Base-by-base conservation (phyloP, 2,888 invertebrate species). In the Oscheius sp. region DNA sequence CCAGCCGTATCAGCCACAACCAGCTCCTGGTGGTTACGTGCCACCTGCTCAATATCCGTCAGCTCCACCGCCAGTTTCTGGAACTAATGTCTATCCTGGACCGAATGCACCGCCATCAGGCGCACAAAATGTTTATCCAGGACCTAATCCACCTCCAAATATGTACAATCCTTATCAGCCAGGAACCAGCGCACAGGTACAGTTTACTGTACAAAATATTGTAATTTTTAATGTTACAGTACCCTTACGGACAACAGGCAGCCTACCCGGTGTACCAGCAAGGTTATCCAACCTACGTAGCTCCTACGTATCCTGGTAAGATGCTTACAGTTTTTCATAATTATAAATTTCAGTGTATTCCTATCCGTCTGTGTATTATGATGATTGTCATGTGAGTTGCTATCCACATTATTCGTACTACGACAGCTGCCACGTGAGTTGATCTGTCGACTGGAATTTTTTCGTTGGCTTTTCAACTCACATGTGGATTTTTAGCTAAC, bases 361-460 rank as follows among this genome's bases (percentile, higher is more conserved):
- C 16, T 69, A 69, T 18, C 56, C 69, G 21, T 53, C 68, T n/a
- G n/a, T n/a, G 16, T 13, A 29, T 43, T 55, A 56, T 41, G 35
- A 69, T 23, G 69, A 69, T 43, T 35, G 43, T 45, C 43, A 69
- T 23, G 69, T 69, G 69, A 69, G 69, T 69, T 35, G 35, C 35
- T 35, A 35, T 35, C 35, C 35, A 3, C 49, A 68, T 25, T 69
- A 41, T 53, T 43, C 18, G 18, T 56, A 69, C 45, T 69, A 43
- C 52, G 66, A 66, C 52, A 66, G 66, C 66, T 66, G 66, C 52
- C 52, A 66, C 66, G 66, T 66, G 66, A 66, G 66, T 66, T 49
- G 29, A 61, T n/a, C n/a, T n/a, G n/a, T n/a, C n/a, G n/a, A n/a
- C n/a, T n/a, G n/a, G n/a, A n/a, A n/a, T n/a, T n/a, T n/a, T n/a